Conservation (phyloP, 2,888 invertebrate genomes). For the Lapara coniferarum region DNA sequence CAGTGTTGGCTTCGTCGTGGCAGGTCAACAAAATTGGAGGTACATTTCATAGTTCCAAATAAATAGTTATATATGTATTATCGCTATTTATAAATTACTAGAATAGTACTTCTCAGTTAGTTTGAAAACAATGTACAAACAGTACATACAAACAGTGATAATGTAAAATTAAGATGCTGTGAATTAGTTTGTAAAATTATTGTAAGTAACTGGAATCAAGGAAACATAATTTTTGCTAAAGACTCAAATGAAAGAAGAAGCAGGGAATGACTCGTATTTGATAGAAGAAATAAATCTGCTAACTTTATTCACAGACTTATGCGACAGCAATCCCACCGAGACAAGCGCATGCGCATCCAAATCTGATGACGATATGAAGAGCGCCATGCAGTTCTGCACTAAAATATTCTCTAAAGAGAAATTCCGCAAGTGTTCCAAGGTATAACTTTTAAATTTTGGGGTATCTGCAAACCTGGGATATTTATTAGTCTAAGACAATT, state of each 20-base stretch:
- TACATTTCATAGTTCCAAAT: slow-evolving; percentile 39
- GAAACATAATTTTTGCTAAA: too few relatives aligned
- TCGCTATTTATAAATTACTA: too few relatives aligned
- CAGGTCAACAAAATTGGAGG: slow-evolving; percentile 81
- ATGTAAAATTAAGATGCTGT: too few relatives aligned
- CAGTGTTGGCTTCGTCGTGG: slow-evolving; percentile 85
- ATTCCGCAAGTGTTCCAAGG: slow-evolving; percentile 86
- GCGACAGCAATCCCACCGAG: slow-evolving; percentile 79
- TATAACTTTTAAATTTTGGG: slow-evolving; percentile 39
- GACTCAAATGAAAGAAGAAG: neutral
- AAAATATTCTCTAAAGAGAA: slow-evolving; percentile 85
- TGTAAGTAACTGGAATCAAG: neutral
- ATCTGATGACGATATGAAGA: slow-evolving; percentile 57
- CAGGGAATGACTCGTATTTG: neutral
- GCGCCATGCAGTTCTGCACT: slow-evolving; percentile 85
- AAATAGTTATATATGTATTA: too few relatives aligned
- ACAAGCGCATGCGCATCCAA: slow-evolving; percentile 75
- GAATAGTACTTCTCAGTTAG: neutral
- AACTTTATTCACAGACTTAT: slow-evolving; percentile 73
- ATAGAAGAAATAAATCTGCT: too few relatives aligned
- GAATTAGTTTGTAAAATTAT: too few relatives aligned
- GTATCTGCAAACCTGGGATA: too few relatives aligned
- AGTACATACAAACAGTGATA: too few relatives aligned
- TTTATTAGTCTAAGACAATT: too few relatives aligned
- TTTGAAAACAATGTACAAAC: too few relatives aligned